Evolutionary conservation across 1,140 invertebrate species (phyloP).

Genomic region (Semibalanus balanoides): DNA sequence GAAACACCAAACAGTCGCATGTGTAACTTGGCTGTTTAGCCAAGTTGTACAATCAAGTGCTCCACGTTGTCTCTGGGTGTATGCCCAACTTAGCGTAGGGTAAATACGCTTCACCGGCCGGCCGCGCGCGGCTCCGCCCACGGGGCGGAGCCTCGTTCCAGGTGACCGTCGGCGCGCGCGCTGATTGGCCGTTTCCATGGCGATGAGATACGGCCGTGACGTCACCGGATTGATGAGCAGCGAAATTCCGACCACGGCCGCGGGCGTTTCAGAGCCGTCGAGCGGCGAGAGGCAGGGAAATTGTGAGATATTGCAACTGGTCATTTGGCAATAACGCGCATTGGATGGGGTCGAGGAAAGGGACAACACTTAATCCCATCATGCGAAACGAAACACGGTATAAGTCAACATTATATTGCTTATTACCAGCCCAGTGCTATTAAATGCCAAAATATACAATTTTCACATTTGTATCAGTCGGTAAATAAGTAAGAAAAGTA

Average conservation of each 20-base stretch:
- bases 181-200: background rate
- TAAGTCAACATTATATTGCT: too few relatives aligned
- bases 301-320: background rate
- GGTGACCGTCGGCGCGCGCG: background rate
- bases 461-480: too few relatives aligned
- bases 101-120: background rate
- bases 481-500: too few relatives aligned
- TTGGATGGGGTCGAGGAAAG: too few relatives aligned
- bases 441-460: too few relatives aligned
- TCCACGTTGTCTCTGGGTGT: background rate
- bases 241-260: background rate
- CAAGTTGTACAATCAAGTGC: constrained; percentile 6
- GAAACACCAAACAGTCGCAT: background rate
- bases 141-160: background rate
- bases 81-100: constrained; percentile 1
- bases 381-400: too few relatives aligned
- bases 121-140: background rate
- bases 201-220: background rate
- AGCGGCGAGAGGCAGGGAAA: background rate
- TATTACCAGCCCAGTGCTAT: too few relatives aligned
- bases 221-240: background rate
- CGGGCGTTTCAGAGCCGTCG: background rate
- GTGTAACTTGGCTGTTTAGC: constrained; percentile 5
- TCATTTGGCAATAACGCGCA: background rate
- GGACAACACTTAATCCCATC: too few relatives aligned